These are phyloP conservation scores for Triops cancriformis DNA, from an alignment of 1,140 invertebrate genomes.

Conservation along the genomic window DNA sequence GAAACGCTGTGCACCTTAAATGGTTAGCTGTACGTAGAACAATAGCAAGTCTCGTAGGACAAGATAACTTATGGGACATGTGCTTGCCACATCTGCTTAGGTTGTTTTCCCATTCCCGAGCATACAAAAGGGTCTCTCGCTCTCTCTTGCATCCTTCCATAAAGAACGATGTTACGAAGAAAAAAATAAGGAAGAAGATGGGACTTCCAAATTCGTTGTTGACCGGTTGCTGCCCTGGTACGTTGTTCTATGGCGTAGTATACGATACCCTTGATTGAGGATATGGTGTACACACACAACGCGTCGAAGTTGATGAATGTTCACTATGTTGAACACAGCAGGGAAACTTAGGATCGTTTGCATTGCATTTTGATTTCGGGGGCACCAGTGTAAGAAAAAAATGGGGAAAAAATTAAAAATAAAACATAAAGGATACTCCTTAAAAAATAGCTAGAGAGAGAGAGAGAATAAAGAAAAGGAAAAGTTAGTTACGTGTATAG, in stretches of 20 bases:
- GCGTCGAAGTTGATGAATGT: slow-evolving; percentile 13
- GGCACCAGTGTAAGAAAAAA: not conserved
- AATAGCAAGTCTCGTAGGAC: not conserved
- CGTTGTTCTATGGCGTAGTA: not conserved
- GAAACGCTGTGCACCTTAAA: not conserved
- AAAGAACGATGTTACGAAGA: not conserved
- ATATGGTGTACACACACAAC: slow-evolving; percentile 5
- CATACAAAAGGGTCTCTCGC: not conserved
- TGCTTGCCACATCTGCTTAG: slow-evolving; percentile 1
- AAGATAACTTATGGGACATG: slow-evolving; percentile 10
- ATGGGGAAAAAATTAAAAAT: too few species aligned
- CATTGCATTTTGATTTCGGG: not conserved
- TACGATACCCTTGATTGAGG: not conserved
- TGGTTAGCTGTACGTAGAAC: not conserved
- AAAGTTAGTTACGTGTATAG: not conserved
- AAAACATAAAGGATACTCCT: too few species aligned
- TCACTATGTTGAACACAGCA: not conserved
- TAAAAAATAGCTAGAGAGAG: too few species aligned
- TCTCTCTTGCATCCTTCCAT: not conserved
- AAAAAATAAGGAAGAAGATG: slow-evolving; percentile 1
- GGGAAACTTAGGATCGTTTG: slow-evolving; percentile 2
- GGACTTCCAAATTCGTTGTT: not conserved
- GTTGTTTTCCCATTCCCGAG: not conserved
- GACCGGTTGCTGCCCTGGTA: not conserved
- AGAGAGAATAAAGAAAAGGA: not conserved